Percentiles rank a stretch among this genome's conserved stretches.
These are phyloP conservation scores for Nasonia oneida DNA, from an alignment of 2,888 invertebrate genomes.

Conservation along the genomic window DNA sequence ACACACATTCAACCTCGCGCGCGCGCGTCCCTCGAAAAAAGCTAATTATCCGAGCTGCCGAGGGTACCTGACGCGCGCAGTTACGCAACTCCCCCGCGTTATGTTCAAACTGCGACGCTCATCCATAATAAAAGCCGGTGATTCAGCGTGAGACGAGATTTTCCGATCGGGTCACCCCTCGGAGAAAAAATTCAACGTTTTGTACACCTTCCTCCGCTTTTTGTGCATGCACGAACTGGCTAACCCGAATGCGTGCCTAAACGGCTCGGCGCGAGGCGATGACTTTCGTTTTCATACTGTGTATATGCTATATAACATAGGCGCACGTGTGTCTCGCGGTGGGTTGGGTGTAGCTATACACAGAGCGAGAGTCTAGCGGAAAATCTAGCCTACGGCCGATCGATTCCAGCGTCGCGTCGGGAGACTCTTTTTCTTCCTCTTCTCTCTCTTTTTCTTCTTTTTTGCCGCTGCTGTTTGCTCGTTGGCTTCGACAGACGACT, in stretches of 20 bases:
- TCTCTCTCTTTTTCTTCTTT: slow-evolving; percentile 15
- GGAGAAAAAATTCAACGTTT: neutral
- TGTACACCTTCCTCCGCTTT: slow-evolving; percentile 7
- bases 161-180: slow-evolving; percentile 6
- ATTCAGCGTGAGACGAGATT: slow-evolving; percentile 44
- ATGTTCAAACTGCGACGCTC: slow-evolving; percentile 14
- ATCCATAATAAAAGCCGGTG: slow-evolving; percentile 37
- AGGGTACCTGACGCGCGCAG: slow-evolving; percentile 15
- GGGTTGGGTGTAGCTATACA: neutral
- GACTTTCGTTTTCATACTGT: slow-evolving; percentile 50
- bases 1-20: slow-evolving; percentile 20
- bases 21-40: neutral
- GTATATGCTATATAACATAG: neutral
- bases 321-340: neutral
- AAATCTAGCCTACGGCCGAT: slow-evolving; percentile 25
- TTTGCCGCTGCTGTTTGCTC: slow-evolving; percentile 5
- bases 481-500: slow-evolving; percentile 11
- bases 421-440: neutral
- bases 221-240: neutral
- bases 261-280: slow-evolving; percentile 16
- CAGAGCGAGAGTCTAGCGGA: slow-evolving; percentile 6
- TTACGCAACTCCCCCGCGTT: slow-evolving; percentile 35
- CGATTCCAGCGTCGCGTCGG: slow-evolving; percentile 17
- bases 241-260: neutral
- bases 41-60: slow-evolving; percentile 7